Base-by-base conservation (phyloP, 2,797 vertebrate species). In the Oreochromis grahami region DNA sequence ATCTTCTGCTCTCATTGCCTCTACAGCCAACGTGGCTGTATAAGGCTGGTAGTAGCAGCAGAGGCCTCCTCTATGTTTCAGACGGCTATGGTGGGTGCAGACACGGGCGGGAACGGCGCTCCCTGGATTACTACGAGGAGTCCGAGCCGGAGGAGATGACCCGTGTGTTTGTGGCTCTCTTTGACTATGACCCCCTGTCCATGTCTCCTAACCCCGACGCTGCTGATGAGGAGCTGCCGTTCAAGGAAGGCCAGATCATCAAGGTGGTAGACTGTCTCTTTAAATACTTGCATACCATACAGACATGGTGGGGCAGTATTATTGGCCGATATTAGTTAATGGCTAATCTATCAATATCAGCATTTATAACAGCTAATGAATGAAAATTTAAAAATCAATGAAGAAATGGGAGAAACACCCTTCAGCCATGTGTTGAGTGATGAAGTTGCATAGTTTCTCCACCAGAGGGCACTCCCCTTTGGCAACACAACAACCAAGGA, bases 161-260 rank as follows among this genome's bases (percentile, higher is more conserved):
- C 0, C 97, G 98, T 9, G 97, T 99, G 89, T 99, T 99, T 79
- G 99, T 99, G 91, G 99, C 98, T 24, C 97, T 99, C 60, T 99
- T 99, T 77, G 98, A 99, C 95, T 99, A 99, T 0, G 98, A 99
- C 80, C 99, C 98, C 0, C 94, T 98, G 90, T 99, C 98, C 6
- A 99, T 99, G 99, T 99, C 99, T 84, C 99, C 99, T 0, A 99
- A 99, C 90, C 98, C 98, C 0, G 99, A 99, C 5, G 98, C 98
- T 9, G 98, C 97, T 0, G 98, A 99, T 19, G 98, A 99, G 87
- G 98, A 99, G 93, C 97, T 99, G 83, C 98, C 99, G 1, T 99
- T 99, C 81, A 99, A 98, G 87, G 98, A 99, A 87, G 99, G 99
- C 45, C 98, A 99, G 95, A 97, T 99, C 91, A 99, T 99, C 88